Evolutionary conservation across 1,140 invertebrate genomes (phyloP).

Genomic region (Drosophila navojoa): DNA sequence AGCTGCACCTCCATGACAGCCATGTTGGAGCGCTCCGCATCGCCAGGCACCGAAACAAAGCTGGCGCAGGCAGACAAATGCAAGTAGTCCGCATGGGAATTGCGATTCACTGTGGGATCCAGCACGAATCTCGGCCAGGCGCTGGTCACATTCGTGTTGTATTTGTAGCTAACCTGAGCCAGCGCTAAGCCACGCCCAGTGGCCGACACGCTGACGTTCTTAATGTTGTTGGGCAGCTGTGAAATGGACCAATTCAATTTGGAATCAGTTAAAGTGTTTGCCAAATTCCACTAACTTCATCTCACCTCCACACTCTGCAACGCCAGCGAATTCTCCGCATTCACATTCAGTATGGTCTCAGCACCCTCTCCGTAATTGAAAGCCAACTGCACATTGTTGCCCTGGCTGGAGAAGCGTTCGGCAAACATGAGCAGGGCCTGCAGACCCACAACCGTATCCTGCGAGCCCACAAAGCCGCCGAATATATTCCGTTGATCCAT

Average conservation of each 20-base stretch:
- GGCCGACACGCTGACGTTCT: conserved; percentile 87
- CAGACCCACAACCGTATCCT: conserved; percentile 91
- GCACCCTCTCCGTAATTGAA: conserved; percentile 86
- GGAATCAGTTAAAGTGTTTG: not conserved
- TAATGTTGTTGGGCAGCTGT: conserved; percentile 72
- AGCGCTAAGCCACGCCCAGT: conserved; percentile 93
- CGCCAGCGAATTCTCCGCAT: conserved; percentile 89
- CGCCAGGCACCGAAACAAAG: conserved; percentile 85
- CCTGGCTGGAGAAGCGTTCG: conserved; percentile 85
- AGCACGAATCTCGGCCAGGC: conserved; percentile 95
- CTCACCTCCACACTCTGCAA: conserved; percentile 86
- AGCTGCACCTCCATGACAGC: conserved; percentile 94
- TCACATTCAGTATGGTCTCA: conserved; percentile 87
- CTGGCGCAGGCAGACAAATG: conserved; percentile 94
- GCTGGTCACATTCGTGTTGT: conserved; percentile 95
- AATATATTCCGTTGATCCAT: conserved; percentile 91
- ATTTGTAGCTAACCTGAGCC: conserved; percentile 92
- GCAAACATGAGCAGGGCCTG: conserved; percentile 90
- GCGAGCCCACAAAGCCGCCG: conserved; percentile 91
- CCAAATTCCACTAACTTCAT: not conserved
- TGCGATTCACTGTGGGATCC: conserved; percentile 94
- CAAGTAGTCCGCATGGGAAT: conserved; percentile 92
- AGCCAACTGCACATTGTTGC: conserved; percentile 86
- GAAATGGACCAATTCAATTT: not conserved
- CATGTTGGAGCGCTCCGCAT: conserved; percentile 91